Conservation (phyloP, 2,113 vertebrate species). For the Pholis gunnellus region DNA sequence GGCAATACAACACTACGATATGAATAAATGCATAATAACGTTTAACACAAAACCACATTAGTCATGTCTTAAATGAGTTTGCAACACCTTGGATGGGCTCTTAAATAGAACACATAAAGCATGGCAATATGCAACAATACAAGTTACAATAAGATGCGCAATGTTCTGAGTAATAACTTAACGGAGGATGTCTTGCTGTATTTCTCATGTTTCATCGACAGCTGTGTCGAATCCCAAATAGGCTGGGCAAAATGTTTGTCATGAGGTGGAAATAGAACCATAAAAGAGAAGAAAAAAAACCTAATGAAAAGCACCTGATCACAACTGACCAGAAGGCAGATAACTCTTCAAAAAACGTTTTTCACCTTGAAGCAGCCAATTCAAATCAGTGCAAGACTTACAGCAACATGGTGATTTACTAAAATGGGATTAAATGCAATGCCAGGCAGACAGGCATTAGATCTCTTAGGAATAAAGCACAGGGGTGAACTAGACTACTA, state of each 20-base stretch:
- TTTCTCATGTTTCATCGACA: background rate
- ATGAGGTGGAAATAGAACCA: background rate
- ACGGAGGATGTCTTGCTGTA: background rate
- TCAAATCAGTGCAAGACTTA: constrained; percentile 6
- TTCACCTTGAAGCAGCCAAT: constrained; percentile 8
- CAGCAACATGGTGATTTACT: constrained; percentile 21
- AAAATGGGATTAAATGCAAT: constrained; percentile 26
- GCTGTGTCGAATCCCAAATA: background rate
- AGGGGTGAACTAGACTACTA: constrained; percentile 25
- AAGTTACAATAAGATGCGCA: background rate
- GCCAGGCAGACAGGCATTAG: constrained; percentile 13
- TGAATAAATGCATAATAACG: background rate
- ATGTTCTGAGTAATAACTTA: background rate
- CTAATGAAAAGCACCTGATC: constrained; percentile 1
- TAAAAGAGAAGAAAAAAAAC: background rate
- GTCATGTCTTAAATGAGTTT: background rate
- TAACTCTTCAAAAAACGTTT: background rate
- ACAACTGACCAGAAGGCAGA: background rate
- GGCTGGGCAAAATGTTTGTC: background rate
- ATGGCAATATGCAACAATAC: background rate
- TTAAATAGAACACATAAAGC: constrained; percentile 6
- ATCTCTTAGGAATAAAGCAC: constrained; percentile 46
- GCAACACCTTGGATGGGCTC: background rate
- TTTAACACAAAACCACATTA: background rate
- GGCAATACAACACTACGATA: background rate